Base-by-base conservation (phyloP, 2,113 vertebrate genomes). In the Plestiodon gilberti region DNA sequence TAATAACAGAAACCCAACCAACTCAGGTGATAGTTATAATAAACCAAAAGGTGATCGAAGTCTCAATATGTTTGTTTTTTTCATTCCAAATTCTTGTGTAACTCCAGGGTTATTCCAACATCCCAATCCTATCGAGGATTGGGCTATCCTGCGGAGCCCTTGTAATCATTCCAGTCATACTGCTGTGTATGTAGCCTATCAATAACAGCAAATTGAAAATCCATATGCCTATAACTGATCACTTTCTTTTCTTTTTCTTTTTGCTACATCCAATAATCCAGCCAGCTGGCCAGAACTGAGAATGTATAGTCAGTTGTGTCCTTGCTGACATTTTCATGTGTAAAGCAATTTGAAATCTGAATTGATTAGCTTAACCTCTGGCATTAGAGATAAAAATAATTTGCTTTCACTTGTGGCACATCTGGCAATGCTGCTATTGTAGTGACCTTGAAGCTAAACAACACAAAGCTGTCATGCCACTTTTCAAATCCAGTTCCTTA, bases 351-450 rank as follows among this genome's bases (percentile, higher is more conserved):
- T 86, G 78, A 90, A 89, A 88, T 70, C 52, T 82, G 35, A 82
- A 89, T n/a, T 81, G 61, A 88, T 65, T 59, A 88, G 23, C 57
- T 92, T 88, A 93, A 92, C n/a, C 62, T 87, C 77, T 88, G 65
- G 65, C 81, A 87, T 52, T 71, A 59, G 84, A 90, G 70, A 86
- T n/a, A 91, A 92, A 95, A 93, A 90, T 87, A 87, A 80, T 91
- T 88, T 92, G 86, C 64, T 80, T 78, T 82, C 87, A 38, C 64
- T 88, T n/a, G 67, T 82, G 82, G 30, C 57, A 90, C 69, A 85
- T 89, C 80, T 89, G 82, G 88, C 89, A 92, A 94, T 93, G 89
- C 4, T 59, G 82, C 92, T 89, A 84, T 67, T 84, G 84, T 85
- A 92, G 91, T 91, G 78, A 87, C 69, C 80, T 92, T 86, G 48